A percentile compares a stretch with the other conserved stretches of the same genome.
These are phyloP conservation scores for Herpetotheres cachinnans DNA, from an alignment of 2,113 vertebrate species.

Conservation along the genomic window DNA sequence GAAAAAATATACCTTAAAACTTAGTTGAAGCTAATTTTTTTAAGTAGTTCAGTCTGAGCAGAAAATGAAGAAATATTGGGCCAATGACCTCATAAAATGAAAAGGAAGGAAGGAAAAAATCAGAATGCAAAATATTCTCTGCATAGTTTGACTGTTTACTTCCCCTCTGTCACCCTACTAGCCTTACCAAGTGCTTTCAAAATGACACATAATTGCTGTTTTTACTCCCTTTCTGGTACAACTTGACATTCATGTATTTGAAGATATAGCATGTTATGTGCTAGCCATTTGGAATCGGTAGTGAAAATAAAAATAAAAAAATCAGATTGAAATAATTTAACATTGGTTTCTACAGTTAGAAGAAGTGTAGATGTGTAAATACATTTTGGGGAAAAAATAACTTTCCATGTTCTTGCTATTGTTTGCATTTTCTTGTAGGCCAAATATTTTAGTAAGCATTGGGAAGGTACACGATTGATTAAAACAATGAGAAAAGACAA, in stretches of 20 bases:
- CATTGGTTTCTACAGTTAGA: background rate
- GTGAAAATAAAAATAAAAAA: background rate
- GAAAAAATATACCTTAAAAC: background rate
- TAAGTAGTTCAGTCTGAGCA: background rate
- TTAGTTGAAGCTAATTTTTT: background rate
- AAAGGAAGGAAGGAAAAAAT: background rate
- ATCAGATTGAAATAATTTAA: background rate
- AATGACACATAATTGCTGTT: background rate
- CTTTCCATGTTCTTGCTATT: rapidly evolving
- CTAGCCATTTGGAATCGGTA: background rate
- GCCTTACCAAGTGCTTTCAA: background rate
- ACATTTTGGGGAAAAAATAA: background rate
- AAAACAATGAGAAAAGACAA: background rate
- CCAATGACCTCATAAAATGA: background rate
- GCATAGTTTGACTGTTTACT: background rate
- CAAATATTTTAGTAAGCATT: background rate
- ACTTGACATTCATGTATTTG: background rate
- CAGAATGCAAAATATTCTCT: background rate
- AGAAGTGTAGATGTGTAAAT: background rate
- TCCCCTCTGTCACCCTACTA: background rate
- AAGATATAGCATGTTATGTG: background rate
- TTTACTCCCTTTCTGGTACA: background rate
- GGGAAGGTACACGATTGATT: background rate
- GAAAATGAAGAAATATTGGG: background rate
- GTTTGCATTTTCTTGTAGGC: background rate